These are phyloP conservation scores for Cladopsammia gracilis DNA, from an alignment of 64 coral and sea anemone species.

Conservation along the genomic window DNA sequence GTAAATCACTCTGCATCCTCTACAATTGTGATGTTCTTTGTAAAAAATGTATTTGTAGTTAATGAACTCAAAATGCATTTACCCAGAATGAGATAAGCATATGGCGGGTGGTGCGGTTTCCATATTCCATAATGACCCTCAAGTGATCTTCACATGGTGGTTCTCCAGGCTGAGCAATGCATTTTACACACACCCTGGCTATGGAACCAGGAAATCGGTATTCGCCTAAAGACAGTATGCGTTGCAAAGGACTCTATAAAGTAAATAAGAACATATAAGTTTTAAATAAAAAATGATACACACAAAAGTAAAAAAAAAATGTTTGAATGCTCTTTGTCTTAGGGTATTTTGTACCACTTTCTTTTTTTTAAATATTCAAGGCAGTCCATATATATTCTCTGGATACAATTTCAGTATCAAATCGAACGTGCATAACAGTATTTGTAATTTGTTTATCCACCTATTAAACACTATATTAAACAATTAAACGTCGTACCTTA, in stretches of 20 bases:
- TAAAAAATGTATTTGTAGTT: too few relatives aligned
- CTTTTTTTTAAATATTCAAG: too few relatives aligned
- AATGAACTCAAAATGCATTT: background rate
- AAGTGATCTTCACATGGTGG: background rate
- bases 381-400: too few relatives aligned
- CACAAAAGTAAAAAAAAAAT: background rate
- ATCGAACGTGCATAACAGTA: too few relatives aligned
- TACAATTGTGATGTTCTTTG: too few relatives aligned
- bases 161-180: background rate
- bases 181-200: background rate
- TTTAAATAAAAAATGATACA: background rate
- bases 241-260: background rate
- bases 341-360: too few relatives aligned
- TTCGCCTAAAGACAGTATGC: background rate
- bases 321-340: too few relatives aligned
- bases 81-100: constrained; percentile 6
- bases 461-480: background rate
- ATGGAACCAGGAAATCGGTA: background rate
- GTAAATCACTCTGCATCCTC: too few relatives aligned
- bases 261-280: too few relatives aligned
- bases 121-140: background rate
- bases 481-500: background rate
- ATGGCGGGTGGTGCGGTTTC: too few relatives aligned
- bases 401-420: too few relatives aligned
- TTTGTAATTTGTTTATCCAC: too few relatives aligned